A percentile compares a stretch with the other conserved stretches of the same genome.
phyloP scores from a whole-genome alignment of 1,140 invertebrate species.

The Plectus sambesii region DNA sequence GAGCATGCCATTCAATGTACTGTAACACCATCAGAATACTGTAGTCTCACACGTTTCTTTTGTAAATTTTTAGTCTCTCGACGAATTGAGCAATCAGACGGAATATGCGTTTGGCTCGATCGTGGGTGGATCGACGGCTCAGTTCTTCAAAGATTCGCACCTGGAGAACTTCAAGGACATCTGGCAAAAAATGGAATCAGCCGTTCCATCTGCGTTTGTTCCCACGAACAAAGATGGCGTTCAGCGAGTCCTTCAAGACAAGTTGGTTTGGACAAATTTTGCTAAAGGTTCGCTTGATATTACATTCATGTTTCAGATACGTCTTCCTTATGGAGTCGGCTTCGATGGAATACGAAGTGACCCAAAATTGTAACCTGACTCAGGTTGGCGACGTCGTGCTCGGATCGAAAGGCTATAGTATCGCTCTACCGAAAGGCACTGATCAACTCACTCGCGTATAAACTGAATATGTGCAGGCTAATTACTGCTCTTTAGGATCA shows the following conservation, averaged over 20 bases:
- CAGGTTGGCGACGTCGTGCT: slow-evolving; percentile 78
- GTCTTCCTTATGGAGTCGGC: slow-evolving; percentile 87
- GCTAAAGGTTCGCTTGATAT: slow-evolving; percentile 76
- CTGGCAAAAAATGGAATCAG: slow-evolving; percentile 37
- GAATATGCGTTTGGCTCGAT: slow-evolving; percentile 53
- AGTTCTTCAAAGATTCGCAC: slow-evolving; percentile 32
- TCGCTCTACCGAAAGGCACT: slow-evolving; percentile 81
- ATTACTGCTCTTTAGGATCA: too few relatives aligned
- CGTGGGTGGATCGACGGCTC: slow-evolving; percentile 24
- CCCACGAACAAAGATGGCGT: slow-evolving; percentile 71
- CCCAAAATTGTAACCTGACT: slow-evolving; percentile 75
- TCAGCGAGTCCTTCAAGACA: slow-evolving; percentile 65
- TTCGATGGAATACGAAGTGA: slow-evolving; percentile 71
- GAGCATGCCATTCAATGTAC: slow-evolving; percentile 88
- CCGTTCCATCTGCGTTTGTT: slow-evolving; percentile 69
- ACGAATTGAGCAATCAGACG: slow-evolving; percentile 43
- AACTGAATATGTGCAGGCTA: too few relatives aligned
- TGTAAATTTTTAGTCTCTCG: slow-evolving; percentile 51
- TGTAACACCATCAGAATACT: too few relatives aligned
- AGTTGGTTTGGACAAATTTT: slow-evolving; percentile 28
- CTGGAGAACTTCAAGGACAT: slow-evolving; percentile 27
- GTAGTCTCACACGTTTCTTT: slow-evolving; percentile 84
- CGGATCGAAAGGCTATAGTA: slow-evolving; percentile 82
- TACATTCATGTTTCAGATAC: slow-evolving; percentile 80
- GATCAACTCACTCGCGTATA: too few relatives aligned